These are phyloP conservation scores for Exephanes ischioxanthus DNA, from an alignment of 2,888 invertebrate species.

Conservation along the genomic window DNA sequence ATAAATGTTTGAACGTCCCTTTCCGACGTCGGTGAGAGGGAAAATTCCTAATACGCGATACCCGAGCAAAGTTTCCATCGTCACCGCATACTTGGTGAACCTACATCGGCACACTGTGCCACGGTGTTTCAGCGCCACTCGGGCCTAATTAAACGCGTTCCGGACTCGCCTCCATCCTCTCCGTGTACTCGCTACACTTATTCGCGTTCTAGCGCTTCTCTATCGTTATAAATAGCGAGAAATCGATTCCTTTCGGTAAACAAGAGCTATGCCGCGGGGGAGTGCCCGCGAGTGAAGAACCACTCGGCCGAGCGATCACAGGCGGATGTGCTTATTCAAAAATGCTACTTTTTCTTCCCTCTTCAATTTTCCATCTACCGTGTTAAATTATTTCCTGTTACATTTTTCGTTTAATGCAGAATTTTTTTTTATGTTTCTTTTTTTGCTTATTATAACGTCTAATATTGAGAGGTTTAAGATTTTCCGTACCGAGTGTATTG, in stretches of 20 bases:
- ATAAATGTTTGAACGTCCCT: conserved; percentile 10
- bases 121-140: conserved; percentile 44
- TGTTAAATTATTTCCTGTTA: no score
- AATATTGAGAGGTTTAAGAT: no score
- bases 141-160: conserved; percentile 64
- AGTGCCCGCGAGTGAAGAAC: conserved; percentile 35
- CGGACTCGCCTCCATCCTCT: conserved; percentile 46
- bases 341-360: conserved; percentile 10
- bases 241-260: conserved; percentile 75
- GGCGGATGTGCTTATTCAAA: conserved; percentile 57
- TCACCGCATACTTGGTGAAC: conserved; percentile 29
- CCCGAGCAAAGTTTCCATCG: conserved; percentile 25
- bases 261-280: conserved; percentile 63
- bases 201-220: conserved; percentile 54
- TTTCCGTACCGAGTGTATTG: no score
- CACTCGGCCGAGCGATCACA: conserved; percentile 48
- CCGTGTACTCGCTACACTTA: conserved; percentile 32
- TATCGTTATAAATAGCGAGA: conserved; percentile 72
- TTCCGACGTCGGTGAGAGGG: conserved; percentile 15
- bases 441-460: no score
- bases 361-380: background rate
- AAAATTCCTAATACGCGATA: conserved; percentile 36
- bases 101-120: conserved; percentile 16
- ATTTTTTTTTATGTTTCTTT: background rate
- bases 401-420: no score